phyloP scores from a whole-genome alignment of 2,797 vertebrate genomes.

The Molossus alvarezi region DNA sequence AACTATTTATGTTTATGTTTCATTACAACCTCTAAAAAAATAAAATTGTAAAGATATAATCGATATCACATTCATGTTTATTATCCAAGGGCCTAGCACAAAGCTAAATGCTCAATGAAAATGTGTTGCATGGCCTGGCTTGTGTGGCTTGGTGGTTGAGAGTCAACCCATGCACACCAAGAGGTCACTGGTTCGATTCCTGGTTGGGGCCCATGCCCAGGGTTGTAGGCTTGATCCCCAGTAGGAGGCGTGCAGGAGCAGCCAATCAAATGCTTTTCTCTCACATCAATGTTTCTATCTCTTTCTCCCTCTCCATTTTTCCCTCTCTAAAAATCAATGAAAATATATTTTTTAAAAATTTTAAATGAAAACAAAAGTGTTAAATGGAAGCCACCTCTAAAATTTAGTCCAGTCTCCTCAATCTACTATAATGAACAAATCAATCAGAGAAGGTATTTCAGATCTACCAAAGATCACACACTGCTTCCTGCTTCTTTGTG shows the following conservation, averaged over 20 bases:
- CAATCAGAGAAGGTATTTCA: slow-evolving; percentile 19
- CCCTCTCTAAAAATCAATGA: too few species aligned
- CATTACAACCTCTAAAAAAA: not conserved
- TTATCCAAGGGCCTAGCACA: not conserved
- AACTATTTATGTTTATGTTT: not conserved
- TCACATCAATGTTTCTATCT: too few species aligned
- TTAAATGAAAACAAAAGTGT: too few species aligned
- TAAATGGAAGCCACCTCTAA: not conserved
- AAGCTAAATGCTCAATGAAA: slow-evolving; percentile 18
- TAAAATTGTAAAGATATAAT: slow-evolving; percentile 2
- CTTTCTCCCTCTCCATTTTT: too few species aligned
- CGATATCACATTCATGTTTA: not conserved
- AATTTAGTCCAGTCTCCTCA: slow-evolving; percentile 1
- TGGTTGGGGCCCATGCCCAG: too few species aligned
- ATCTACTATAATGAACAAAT: not conserved
- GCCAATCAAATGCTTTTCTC: too few species aligned
- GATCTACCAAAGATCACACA: not conserved
- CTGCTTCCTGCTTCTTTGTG: not conserved
- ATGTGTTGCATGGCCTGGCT: not conserved
- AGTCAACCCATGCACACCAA: too few species aligned
- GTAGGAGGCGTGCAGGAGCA: too few species aligned
- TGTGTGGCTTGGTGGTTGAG: too few species aligned
- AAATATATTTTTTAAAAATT: too few species aligned
- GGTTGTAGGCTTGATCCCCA: too few species aligned
- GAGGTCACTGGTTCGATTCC: too few species aligned